Conservation (phyloP, 1,140 invertebrate genomes). For the Drosophila simulans region DNA sequence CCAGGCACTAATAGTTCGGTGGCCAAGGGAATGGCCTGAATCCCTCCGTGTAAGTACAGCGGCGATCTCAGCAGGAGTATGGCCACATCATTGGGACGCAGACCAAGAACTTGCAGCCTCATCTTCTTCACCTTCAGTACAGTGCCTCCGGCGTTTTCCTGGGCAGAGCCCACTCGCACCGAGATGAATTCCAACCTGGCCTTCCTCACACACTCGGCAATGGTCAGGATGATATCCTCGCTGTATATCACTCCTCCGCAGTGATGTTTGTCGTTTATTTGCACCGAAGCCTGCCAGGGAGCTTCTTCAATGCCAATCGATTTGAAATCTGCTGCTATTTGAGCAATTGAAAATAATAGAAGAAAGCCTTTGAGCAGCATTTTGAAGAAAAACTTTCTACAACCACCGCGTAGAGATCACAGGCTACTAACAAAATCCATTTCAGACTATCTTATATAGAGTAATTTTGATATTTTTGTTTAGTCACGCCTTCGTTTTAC, state of each 20-base stretch:
- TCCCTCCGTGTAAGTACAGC: background rate
- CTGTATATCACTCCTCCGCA: slow-evolving; percentile 18
- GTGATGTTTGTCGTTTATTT: background rate
- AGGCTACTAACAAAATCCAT: background rate
- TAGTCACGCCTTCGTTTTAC: background rate
- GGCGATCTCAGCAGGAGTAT: slow-evolving; percentile 2
- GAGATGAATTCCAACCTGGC: background rate
- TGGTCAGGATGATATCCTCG: slow-evolving; percentile 10
- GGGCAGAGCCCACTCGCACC: slow-evolving; percentile 12
- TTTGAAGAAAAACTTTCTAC: background rate
- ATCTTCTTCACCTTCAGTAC: background rate
- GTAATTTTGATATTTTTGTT: background rate
- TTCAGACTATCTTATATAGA: background rate
- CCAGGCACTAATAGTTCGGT: background rate
- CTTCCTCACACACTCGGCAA: slow-evolving; percentile 7
- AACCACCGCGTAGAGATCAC: background rate
- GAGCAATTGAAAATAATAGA: background rate
- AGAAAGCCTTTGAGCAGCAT: slow-evolving; percentile 3
- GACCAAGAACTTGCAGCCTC: background rate
- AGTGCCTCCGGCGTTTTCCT: background rate
- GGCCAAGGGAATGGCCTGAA: slow-evolving; percentile 8
- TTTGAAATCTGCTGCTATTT: too few species aligned
- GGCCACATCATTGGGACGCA: slow-evolving; percentile 20
- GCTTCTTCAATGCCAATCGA: background rate
- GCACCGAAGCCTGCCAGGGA: slow-evolving; percentile 20